phyloP scores from a whole-genome alignment of 1,140 invertebrate species.

The Metopolophium dirhodum region DNA sequence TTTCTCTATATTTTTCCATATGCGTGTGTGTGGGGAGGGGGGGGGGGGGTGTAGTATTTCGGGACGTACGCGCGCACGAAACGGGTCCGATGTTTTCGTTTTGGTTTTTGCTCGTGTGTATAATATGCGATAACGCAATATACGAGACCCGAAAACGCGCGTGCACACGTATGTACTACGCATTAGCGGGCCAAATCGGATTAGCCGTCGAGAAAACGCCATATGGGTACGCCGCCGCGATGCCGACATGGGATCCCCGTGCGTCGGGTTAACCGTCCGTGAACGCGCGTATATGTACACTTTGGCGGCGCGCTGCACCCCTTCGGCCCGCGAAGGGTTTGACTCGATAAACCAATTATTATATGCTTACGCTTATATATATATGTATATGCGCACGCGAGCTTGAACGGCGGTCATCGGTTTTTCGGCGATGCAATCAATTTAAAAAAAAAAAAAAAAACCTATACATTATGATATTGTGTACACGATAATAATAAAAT shows the following conservation, averaged over 20 bases:
- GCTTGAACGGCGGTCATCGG: slow-evolving; percentile 33
- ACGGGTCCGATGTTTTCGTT: slow-evolving; percentile 40
- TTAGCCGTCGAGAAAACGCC: slow-evolving; percentile 54
- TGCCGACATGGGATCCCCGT: background rate
- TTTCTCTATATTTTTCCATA: background rate
- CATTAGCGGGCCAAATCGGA: slow-evolving; percentile 53
- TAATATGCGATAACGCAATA: background rate
- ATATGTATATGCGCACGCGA: background rate
- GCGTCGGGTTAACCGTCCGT: slow-evolving; percentile 51
- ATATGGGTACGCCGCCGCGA: slow-evolving; percentile 41
- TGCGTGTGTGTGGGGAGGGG: too few species aligned
- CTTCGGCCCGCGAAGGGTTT: background rate
- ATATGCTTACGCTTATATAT: background rate
- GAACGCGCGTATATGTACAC: slow-evolving; percentile 16
- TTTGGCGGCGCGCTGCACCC: background rate
- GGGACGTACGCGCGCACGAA: background rate
- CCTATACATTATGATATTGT: slow-evolving; percentile 7
- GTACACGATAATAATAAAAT: slow-evolving; percentile 16
- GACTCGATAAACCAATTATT: slow-evolving; percentile 57
- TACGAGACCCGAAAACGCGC: background rate
- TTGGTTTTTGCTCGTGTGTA: slow-evolving; percentile 18
- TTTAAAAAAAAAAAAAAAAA: slow-evolving; percentile 26
- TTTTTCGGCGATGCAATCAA: slow-evolving; percentile 45
- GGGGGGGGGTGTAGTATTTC: background rate
- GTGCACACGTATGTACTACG: background rate